These are phyloP conservation scores for Caenorhabditis sp. DNA, from an alignment of 2,888 invertebrate species.

Conservation along the genomic window DNA sequence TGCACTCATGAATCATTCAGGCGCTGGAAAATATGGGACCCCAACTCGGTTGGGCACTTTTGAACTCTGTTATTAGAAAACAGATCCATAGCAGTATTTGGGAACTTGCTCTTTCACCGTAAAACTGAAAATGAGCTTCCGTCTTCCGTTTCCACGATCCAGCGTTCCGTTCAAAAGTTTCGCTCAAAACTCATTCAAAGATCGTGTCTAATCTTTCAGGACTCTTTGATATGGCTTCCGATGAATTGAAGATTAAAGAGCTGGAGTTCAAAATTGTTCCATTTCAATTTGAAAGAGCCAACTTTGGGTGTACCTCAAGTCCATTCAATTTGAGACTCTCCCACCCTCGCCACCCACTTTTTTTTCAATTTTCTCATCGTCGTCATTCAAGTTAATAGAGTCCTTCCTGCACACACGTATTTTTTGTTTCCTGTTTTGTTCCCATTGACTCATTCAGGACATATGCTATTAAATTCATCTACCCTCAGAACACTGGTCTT, in stretches of 20 bases:
- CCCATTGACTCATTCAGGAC: slow-evolving; percentile 6
- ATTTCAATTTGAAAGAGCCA: neutral
- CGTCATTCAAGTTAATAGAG: neutral
- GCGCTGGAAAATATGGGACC: too few relatives aligned
- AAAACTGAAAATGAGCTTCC: too few relatives aligned
- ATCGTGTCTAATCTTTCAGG: neutral
- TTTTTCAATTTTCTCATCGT: neutral
- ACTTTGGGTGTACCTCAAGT: neutral
- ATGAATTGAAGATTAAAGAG: neutral
- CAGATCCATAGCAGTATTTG: too few relatives aligned
- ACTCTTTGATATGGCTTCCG: neutral
- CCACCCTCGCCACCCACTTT: neutral
- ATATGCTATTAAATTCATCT: neutral
- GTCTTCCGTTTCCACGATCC: too few relatives aligned
- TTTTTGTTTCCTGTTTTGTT: neutral
- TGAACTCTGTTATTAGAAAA: too few relatives aligned
- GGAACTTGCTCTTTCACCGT: too few relatives aligned
- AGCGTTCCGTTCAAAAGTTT: too few relatives aligned
- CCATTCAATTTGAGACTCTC: neutral
- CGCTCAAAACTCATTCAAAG: too few relatives aligned
- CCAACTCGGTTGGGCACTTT: too few relatives aligned
- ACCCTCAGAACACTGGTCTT: neutral
- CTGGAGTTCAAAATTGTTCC: neutral
- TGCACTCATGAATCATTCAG: too few relatives aligned
- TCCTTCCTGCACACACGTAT: neutral